A percentile compares a stretch with the other conserved stretches of the same genome.
phyloP scores from a whole-genome alignment of 2,113 vertebrate genomes.

The Neotoma lepida region DNA sequence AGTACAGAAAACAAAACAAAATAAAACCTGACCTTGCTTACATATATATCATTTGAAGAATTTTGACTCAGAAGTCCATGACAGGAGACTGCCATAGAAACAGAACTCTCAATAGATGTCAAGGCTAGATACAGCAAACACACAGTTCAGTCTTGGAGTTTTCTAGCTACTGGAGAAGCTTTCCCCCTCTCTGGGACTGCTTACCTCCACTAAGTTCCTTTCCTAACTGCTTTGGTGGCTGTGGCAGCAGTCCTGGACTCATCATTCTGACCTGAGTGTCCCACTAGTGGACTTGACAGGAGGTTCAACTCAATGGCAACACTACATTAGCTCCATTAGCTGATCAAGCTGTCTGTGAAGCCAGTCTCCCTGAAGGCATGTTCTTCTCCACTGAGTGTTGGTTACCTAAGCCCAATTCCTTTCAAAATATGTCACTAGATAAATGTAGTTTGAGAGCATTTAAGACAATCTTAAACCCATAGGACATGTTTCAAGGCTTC shows the following conservation, averaged over 20 bases:
- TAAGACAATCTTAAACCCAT: neutral
- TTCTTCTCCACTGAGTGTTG: neutral
- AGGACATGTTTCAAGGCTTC: conserved; percentile 1
- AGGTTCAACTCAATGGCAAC: neutral
- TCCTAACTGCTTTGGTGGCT: neutral
- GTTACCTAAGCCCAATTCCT: conserved; percentile 53
- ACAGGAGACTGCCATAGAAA: neutral
- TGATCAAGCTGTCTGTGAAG: neutral
- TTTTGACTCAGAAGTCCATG: neutral
- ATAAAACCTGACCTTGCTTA: neutral
- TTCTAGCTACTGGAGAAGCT: neutral
- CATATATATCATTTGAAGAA: neutral
- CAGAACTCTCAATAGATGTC: neutral
- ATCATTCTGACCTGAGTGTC: neutral
- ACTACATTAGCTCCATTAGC: conserved; percentile 23
- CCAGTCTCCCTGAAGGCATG: neutral
- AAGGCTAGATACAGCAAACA: neutral
- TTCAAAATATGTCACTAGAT: conserved; percentile 2
- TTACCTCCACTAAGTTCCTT: neutral
- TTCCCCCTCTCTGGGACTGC: neutral
- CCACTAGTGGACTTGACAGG: conserved; percentile 16
- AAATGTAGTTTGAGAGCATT: conserved; percentile 9
- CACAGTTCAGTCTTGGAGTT: neutral
- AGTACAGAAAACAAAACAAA: neutral
- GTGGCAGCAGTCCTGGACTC: neutral